Conservation (phyloP, 2,888 invertebrate species). For the Drosophila multiciliata region DNA sequence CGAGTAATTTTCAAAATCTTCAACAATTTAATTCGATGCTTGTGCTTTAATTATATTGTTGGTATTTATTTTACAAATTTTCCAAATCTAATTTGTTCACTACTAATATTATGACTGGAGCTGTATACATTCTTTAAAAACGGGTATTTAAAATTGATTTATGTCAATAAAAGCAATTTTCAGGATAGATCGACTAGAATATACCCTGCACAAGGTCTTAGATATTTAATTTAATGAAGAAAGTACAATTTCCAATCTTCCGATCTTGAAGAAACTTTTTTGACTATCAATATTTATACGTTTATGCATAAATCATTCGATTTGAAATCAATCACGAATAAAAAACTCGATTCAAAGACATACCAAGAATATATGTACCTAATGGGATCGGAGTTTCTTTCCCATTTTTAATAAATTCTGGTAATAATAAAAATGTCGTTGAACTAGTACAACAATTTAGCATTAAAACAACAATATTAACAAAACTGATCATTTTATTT, state of each 20-base stretch:
- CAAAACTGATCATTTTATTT: background rate
- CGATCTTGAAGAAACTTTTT: background rate
- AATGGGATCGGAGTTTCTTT: background rate
- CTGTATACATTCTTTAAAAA: background rate
- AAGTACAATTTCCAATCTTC: background rate
- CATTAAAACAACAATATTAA: background rate
- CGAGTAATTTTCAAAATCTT: background rate
- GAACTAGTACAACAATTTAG: background rate
- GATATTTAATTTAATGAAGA: background rate
- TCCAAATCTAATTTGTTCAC: background rate
- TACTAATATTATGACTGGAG: background rate
- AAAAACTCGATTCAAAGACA: background rate
- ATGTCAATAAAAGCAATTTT: background rate
- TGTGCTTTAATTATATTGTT: background rate
- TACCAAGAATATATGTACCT: background rate
- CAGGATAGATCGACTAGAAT: background rate
- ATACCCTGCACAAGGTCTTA: background rate
- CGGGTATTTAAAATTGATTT: background rate
- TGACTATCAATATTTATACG: background rate
- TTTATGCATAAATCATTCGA: background rate
- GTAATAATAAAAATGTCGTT: background rate
- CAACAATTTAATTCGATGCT: background rate
- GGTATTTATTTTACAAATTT: background rate
- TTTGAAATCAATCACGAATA: background rate
- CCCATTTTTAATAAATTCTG: background rate